Conservation (phyloP, 2,113 vertebrate genomes). For the Scartelaos histophorus region DNA sequence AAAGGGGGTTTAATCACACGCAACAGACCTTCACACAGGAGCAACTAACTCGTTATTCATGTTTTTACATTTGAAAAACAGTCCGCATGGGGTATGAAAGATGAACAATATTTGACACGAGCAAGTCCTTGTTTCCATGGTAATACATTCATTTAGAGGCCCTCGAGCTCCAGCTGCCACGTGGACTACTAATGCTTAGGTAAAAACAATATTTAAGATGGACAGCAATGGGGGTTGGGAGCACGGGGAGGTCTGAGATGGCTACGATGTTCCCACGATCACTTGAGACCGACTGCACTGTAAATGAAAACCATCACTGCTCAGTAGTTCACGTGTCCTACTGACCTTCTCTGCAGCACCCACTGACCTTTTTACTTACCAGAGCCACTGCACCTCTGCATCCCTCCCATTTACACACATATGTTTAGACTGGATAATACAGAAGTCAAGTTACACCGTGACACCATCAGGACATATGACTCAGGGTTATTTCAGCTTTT, state of each 20-base stretch:
- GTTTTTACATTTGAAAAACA: slow-evolving; percentile 1
- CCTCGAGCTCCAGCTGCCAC: slow-evolving; percentile 55
- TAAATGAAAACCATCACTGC: slow-evolving; percentile 73
- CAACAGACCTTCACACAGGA: not conserved
- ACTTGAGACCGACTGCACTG: slow-evolving; percentile 74
- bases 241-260: slow-evolving; percentile 23
- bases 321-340: slow-evolving; percentile 68
- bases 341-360: slow-evolving; percentile 71
- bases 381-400: slow-evolving; percentile 42
- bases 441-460: not conserved
- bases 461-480: slow-evolving; percentile 10
- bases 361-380: slow-evolving; percentile 70
- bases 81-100: slow-evolving; percentile 29
- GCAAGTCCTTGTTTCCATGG: slow-evolving; percentile 73
- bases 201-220: slow-evolving; percentile 55
- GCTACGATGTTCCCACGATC: slow-evolving; percentile 69
- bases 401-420: slow-evolving; percentile 34
- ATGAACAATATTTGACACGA: slow-evolving; percentile 51
- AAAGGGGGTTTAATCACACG: slow-evolving; percentile 1
- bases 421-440: slow-evolving; percentile 41
- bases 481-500: slow-evolving; percentile 13
- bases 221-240: slow-evolving; percentile 22
- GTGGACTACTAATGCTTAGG: slow-evolving; percentile 57
- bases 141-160: slow-evolving; percentile 64
- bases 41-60: not conserved